Percentiles rank a stretch among this genome's conserved stretches.
Evolutionary conservation across 2,888 invertebrate genomes (phyloP).

Genomic region (Candidula unifasciata): DNA sequence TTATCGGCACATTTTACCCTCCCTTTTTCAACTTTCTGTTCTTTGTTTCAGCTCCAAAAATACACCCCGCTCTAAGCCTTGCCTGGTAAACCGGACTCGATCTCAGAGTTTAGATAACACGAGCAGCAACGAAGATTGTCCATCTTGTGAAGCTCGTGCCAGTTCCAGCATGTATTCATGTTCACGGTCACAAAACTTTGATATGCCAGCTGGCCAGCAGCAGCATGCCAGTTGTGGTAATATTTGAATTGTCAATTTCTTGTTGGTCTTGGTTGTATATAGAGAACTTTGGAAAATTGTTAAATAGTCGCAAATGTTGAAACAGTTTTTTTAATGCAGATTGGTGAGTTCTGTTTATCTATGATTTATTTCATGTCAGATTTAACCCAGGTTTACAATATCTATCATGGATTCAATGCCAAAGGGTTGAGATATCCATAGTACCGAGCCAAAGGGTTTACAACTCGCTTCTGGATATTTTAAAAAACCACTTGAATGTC

Average conservation of each 20-base stretch:
- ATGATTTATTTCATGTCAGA: too few species aligned
- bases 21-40: not conserved
- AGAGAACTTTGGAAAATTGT: not conserved
- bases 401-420: too few species aligned
- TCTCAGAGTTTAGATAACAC: constrained; percentile 71
- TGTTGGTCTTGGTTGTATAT: not conserved
- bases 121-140: constrained; percentile 71
- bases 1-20: not conserved
- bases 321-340: too few species aligned
- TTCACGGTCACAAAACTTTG: constrained; percentile 28
- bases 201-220: constrained; percentile 7
- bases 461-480: too few species aligned
- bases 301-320: too few species aligned
- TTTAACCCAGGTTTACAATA: too few species aligned
- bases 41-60: constrained; percentile 65
- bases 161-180: constrained; percentile 38
- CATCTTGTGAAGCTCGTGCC: constrained; percentile 38
- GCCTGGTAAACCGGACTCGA: constrained; percentile 69
- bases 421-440: too few species aligned
- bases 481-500: too few species aligned
- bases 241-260: not conserved
- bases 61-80: constrained; percentile 72
- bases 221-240: constrained; percentile 35
- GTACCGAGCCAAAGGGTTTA: too few species aligned
- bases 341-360: not conserved